Conservation (phyloP, 37 sponge, comb jelly and placozoan species). For the Ianthella basta region DNA sequence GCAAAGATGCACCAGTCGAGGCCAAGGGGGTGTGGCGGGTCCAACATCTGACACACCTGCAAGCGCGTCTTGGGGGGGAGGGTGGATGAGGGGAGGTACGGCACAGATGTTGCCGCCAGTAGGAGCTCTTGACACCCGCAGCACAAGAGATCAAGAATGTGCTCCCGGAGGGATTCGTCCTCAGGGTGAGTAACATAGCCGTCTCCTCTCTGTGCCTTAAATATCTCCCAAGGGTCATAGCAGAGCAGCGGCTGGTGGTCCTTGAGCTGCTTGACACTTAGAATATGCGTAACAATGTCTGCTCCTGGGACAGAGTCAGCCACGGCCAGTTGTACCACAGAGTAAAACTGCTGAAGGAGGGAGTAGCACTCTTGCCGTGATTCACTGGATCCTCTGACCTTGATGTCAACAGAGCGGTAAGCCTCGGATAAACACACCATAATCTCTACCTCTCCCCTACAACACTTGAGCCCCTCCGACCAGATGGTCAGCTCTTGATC, state of each 20-base stretch:
- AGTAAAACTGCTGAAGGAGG: slow-evolving; percentile 77
- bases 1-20: slow-evolving; percentile 89
- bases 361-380: slow-evolving; percentile 70
- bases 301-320: slow-evolving; percentile 68
- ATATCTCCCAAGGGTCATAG: slow-evolving; percentile 74
- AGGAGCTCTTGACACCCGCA: slow-evolving; percentile 79
- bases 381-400: slow-evolving; percentile 65
- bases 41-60: slow-evolving; percentile 71
- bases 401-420: slow-evolving; percentile 63
- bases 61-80: slow-evolving; percentile 52
- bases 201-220: slow-evolving; percentile 65
- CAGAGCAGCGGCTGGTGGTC: slow-evolving; percentile 53
- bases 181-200: slow-evolving; percentile 31
- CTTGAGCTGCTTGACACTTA: slow-evolving; percentile 56
- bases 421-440: slow-evolving; percentile 41
- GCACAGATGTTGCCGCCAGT: slow-evolving; percentile 69
- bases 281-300: slow-evolving; percentile 35
- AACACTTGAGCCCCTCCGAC: slow-evolving; percentile 86
- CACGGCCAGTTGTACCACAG: slow-evolving; percentile 36
- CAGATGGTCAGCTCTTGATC: slow-evolving; percentile 86
- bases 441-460: slow-evolving; percentile 82
- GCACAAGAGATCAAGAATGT: slow-evolving; percentile 72
- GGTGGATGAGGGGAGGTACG: slow-evolving; percentile 45
- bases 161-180: slow-evolving; percentile 41
- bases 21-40: slow-evolving; percentile 81